These are phyloP conservation scores for Leucophenga varia DNA, from an alignment of 1,140 invertebrate genomes.

Conservation along the genomic window DNA sequence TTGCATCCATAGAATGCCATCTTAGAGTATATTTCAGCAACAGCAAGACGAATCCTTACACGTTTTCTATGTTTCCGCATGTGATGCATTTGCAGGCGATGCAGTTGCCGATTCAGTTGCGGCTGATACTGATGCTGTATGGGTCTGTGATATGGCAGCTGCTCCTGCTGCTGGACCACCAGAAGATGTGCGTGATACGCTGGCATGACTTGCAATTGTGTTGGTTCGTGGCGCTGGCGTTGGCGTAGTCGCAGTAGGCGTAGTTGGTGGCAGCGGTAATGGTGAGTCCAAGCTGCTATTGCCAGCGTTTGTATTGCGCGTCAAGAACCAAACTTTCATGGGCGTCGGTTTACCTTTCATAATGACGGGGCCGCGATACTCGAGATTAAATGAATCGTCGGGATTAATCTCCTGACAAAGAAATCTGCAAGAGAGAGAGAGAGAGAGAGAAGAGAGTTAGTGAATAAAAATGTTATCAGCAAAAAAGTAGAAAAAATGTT, in stretches of 20 bases:
- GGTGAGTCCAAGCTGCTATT: slow-evolving; percentile 47
- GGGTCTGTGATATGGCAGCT: too few species aligned
- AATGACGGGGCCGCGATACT: slow-evolving; percentile 87
- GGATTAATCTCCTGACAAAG: slow-evolving; percentile 79
- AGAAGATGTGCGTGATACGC: slow-evolving; percentile 41
- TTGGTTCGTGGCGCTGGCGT: slow-evolving; percentile 11
- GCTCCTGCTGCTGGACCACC: too few species aligned
- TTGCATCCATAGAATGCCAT: too few species aligned
- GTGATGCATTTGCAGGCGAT: slow-evolving; percentile 15
- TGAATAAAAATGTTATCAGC: too few species aligned
- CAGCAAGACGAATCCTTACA: slow-evolving; percentile 40
- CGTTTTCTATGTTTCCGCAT: slow-evolving; percentile 40
- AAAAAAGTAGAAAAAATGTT: too few species aligned
- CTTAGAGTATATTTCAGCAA: slow-evolving; percentile 50
- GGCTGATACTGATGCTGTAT: slow-evolving; percentile 1
- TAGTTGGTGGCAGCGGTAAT: slow-evolving; percentile 35
- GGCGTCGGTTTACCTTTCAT: slow-evolving; percentile 96
- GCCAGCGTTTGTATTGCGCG: slow-evolving; percentile 59
- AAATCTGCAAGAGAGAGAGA: slow-evolving; percentile 67
- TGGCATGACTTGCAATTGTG: slow-evolving; percentile 34
- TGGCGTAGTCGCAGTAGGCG: slow-evolving; percentile 27
- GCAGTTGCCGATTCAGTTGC: slow-evolving; percentile 1
- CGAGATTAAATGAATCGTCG: slow-evolving; percentile 83
- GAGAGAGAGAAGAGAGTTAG: neutral
- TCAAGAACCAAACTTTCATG: slow-evolving; percentile 93